Percentiles rank a stretch among this genome's conserved stretches.
These are phyloP conservation scores for Drosophila ananassae DNA, from an alignment of 1,140 invertebrate species.

Conservation along the genomic window DNA sequence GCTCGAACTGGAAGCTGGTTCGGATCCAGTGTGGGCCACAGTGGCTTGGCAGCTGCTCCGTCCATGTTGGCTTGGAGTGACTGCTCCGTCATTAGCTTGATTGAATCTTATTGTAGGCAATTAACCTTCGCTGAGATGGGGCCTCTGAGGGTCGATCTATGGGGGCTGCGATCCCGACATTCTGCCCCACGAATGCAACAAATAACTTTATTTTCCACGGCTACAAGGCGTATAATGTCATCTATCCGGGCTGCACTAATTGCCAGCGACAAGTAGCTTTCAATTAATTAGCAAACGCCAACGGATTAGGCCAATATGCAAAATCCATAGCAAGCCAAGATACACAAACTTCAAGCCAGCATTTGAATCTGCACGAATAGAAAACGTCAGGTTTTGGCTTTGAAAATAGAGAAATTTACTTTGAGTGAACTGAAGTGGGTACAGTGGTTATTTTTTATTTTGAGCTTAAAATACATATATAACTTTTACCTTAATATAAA, in stretches of 20 bases:
- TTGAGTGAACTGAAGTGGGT: neutral
- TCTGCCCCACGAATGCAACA: slow-evolving; percentile 14
- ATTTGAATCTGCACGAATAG: slow-evolving; percentile 54
- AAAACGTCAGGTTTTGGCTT: slow-evolving; percentile 4
- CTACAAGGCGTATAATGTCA: slow-evolving; percentile 75
- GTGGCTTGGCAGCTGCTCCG: slow-evolving; percentile 10
- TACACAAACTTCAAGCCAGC: neutral
- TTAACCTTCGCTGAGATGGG: slow-evolving; percentile 72
- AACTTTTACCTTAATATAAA: no score
- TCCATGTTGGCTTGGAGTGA: slow-evolving; percentile 27
- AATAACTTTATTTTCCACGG: slow-evolving; percentile 75
- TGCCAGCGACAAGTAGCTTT: slow-evolving; percentile 64
- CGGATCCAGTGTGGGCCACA: slow-evolving; percentile 17
- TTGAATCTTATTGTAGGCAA: slow-evolving; percentile 82
- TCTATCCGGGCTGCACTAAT: slow-evolving; percentile 68
- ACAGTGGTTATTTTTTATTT: neutral
- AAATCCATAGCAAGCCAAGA: slow-evolving; percentile 7
- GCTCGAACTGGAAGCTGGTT: slow-evolving; percentile 25
- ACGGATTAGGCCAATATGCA: slow-evolving; percentile 40
- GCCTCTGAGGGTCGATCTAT: slow-evolving; percentile 39
- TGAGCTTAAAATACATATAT: no score
- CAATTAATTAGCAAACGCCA: slow-evolving; percentile 78
- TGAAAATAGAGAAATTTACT: neutral
- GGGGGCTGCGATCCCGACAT: slow-evolving; percentile 21
- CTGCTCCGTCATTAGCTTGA: slow-evolving; percentile 76